Evolutionary conservation across 1,140 invertebrate species (phyloP), one percentile per base, ranked within the genome.

Genomic region (Achatina immaculata): DNA sequence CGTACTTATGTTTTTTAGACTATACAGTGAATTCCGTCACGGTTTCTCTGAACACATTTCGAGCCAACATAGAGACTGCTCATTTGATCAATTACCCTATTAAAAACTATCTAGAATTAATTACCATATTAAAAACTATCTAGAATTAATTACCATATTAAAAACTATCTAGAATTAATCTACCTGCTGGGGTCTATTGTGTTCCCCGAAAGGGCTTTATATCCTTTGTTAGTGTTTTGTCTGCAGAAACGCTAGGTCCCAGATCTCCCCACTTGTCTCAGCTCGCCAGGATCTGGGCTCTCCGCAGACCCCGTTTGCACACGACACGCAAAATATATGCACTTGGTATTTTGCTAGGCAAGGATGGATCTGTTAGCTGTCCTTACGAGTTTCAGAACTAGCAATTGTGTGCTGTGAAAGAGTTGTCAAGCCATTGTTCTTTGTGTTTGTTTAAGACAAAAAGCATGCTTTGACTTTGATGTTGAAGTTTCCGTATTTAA

Each of bases 151-250:
- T n/a, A n/a, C n/a, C n/a, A n/a, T n/a, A n/a, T 3, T 4, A 31
- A 6, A 34, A 62, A 34, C n/a, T 31, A 62, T 62, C 58, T 31
- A 31, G 28, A 62, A 62, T 62, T 31, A 62, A 62, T 31, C 58
- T 62, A 62, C 58, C 58, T 62, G 58, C 31, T 38, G 36, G n/a
- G 31, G 28, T 62, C 58, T 62, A 62, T 62, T 62, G 58, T 62
- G n/a, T 9, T n/a, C 58, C 4, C 1, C 31, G 4, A 31, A 31
- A 28, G 21, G 0, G n/a, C 58, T 2, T 62, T 31, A 6, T 28
- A 9, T 34, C 3, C 19, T 31, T 6, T 6, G 28, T 62, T 31
- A 62, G 2, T 31, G 6, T 62, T 9, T 19, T 6, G 58, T 34
- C 58, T 34, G 58, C 3, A 31, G 7, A 14, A 31, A n/a, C 2